phyloP scores from a whole-genome alignment of 2,888 invertebrate species.

The Tromatobia lineatoria region DNA sequence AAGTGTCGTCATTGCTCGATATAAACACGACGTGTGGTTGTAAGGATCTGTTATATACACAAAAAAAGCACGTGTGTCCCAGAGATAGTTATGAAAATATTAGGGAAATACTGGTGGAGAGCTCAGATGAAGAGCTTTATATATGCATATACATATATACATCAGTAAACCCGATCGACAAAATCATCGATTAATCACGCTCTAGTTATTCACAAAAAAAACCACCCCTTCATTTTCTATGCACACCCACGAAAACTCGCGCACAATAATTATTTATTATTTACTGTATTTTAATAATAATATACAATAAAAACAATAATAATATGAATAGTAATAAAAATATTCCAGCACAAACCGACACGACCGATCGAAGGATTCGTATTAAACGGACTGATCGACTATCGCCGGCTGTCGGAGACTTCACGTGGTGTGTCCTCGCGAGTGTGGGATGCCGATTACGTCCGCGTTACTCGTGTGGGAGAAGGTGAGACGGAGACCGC shows the following conservation, averaged over 20 bases:
- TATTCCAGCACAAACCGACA: slow-evolving; percentile 26
- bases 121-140: not conserved
- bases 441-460: slow-evolving; percentile 59
- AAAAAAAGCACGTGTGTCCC: slow-evolving; percentile 13
- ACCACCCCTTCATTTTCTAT: slow-evolving; percentile 15
- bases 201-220: slow-evolving; percentile 25
- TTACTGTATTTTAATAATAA: not conserved
- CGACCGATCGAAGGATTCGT: slow-evolving; percentile 60
- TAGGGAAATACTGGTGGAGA: not conserved
- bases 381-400: slow-evolving; percentile 65
- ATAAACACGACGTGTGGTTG: not conserved
- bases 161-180: not conserved
- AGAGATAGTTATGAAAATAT: slow-evolving; percentile 62
- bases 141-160: not conserved
- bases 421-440: slow-evolving; percentile 25
- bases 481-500: slow-evolving; percentile 42
- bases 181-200: slow-evolving; percentile 46
- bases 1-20: not conserved
- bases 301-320: not conserved
- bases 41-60: slow-evolving; percentile 13
- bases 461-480: slow-evolving; percentile 51
- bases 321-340: not conserved
- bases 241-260: slow-evolving; percentile 3
- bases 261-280: not conserved
- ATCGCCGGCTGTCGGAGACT: slow-evolving; percentile 44